These are phyloP conservation scores for Botrylloides violaceus DNA, from an alignment of 23 tunicate species.

Conservation along the genomic window DNA sequence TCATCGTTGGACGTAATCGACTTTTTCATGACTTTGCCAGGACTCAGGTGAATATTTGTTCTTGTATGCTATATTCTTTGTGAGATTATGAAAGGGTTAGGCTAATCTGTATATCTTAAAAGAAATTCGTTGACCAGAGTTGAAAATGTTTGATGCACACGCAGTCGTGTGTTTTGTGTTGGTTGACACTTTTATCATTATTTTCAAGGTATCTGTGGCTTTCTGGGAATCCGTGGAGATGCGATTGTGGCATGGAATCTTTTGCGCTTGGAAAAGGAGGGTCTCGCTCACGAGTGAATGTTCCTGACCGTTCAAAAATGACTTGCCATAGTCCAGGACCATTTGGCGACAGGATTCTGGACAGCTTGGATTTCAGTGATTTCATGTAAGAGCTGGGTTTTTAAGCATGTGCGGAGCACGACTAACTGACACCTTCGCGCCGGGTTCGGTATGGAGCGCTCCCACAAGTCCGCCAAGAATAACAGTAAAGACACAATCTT, in stretches of 20 bases:
- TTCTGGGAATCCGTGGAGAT: constrained; percentile 59
- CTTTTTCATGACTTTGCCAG: constrained; percentile 44
- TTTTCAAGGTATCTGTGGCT: constrained; percentile 36
- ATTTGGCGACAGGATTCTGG: constrained; percentile 33
- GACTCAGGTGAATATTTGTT: constrained; percentile 44
- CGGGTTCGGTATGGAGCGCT: too few species aligned
- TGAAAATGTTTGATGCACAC: too few species aligned
- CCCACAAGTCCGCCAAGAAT: too few species aligned
- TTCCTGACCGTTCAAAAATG: constrained; percentile 35
- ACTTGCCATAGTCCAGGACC: constrained; percentile 35
- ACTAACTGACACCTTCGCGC: too few species aligned
- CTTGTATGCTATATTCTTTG: too few species aligned
- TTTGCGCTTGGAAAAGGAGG: constrained; percentile 59
- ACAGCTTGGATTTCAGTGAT: constrained; percentile 51
- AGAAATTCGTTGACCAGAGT: too few species aligned
- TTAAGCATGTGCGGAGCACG: too few species aligned
- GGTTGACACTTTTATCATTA: too few species aligned
- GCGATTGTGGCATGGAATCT: constrained; percentile 58
- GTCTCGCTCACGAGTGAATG: constrained; percentile 33
- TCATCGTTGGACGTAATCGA: constrained; percentile 38
- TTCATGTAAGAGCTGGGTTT: constrained; percentile 49
- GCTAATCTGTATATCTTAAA: too few species aligned
- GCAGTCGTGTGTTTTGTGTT: too few species aligned
- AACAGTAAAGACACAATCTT: too few species aligned
- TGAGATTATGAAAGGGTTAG: too few species aligned